Base-by-base conservation (phyloP, 2,797 vertebrate species). In the Sebastes nivosus region DNA sequence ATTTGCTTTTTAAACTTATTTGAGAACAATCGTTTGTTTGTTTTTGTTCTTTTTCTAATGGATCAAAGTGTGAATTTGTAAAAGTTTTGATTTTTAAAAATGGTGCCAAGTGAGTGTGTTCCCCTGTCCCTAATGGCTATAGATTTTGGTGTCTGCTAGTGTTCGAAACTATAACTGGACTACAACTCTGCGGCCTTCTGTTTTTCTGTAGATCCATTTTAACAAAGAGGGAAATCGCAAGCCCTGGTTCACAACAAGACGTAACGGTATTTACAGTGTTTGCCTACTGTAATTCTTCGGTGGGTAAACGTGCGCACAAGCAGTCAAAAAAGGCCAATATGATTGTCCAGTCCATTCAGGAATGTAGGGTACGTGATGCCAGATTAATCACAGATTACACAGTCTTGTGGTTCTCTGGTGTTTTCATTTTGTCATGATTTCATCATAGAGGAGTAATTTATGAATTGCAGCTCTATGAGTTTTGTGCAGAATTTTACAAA, bases 71-170 rank as follows among this genome's bases (percentile, higher is more conserved):
- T 88, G 38, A 73, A 72, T 79, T 82, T 87, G 13, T 79, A 60
- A 72, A 72, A 50, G 14, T 73, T 80, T 67, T 32, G 54, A 29
- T 83, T 86, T 76, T 52, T 52, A 14, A 27, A 88, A 90, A 94
- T 75, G 81, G 94, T 96, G 95, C 95, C 95, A 96, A 95, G 85
- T 87, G 71, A 84, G 72, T 79, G 20, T 75, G 46, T 76, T 63
- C 42, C 86, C 76, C 73, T 67, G 32, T 82, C 36, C 75, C 76
- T 66, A 38, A 55, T 77, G 67, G 72, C 64, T 72, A 68, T 77
- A 64, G 86, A 79, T 85, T 65, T 65, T 74, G 72, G 67, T 85
- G 88, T 88, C 81, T 86, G 86, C 81, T 77, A 25, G 69, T 85
- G 72, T 88, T 84, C 60, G 29, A 87, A 85, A 63, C 25, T 54